Percentiles rank a stretch among this genome's conserved stretches.
Conservation (phyloP, 2,888 invertebrate species). For the Drosophila leonis region DNA sequence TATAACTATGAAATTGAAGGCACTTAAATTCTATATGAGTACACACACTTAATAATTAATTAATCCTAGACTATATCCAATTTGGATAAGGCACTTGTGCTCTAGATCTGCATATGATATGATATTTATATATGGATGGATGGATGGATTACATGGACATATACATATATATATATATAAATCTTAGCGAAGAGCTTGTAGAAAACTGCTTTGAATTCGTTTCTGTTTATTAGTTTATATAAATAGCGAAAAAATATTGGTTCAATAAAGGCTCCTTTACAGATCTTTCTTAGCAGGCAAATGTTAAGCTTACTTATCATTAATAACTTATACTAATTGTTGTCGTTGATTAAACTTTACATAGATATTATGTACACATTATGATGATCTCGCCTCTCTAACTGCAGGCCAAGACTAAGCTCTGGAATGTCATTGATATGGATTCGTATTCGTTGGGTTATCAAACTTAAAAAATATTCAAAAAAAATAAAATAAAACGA, state of each 20-base stretch:
- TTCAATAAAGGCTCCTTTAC: neutral
- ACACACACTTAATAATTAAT: conserved; percentile 37
- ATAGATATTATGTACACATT: conserved; percentile 42
- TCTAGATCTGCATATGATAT: conserved; percentile 26
- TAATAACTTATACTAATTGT: conserved; percentile 11
- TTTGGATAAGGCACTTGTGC: conserved; percentile 54
- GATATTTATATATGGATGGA: conserved; percentile 1
- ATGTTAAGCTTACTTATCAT: conserved; percentile 7
- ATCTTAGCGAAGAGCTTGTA: neutral
- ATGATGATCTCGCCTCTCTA: conserved; percentile 20
- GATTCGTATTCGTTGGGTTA: conserved; percentile 83
- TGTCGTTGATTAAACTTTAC: conserved; percentile 15
- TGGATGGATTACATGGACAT: neutral
- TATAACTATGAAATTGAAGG: conserved; percentile 21
- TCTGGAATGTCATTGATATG: conserved; percentile 83
- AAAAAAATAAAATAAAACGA: neutral
- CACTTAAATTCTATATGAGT: conserved; percentile 39
- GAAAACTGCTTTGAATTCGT: no score
- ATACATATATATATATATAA: neutral
- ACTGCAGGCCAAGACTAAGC: conserved; percentile 26
- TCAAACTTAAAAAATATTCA: conserved; percentile 61
- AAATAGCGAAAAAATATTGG: neutral
- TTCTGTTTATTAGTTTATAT: neutral
- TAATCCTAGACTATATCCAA: conserved; percentile 32
- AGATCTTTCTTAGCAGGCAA: neutral